These are phyloP conservation scores for Brachyptera putata DNA, from an alignment of 2,888 invertebrate species.

Conservation along the genomic window DNA sequence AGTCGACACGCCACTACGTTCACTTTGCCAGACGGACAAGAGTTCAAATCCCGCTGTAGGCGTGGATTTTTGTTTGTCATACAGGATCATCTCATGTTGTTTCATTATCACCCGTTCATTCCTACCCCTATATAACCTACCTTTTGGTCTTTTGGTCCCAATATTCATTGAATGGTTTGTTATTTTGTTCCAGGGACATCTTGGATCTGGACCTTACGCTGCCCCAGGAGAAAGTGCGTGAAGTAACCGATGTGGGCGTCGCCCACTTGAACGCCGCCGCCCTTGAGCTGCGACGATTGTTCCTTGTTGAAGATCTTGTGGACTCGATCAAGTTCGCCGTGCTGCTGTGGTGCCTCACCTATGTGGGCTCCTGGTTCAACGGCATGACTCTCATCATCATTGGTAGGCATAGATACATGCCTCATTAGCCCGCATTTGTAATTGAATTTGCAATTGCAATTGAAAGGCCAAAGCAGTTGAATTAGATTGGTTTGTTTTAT, in stretches of 20 bases:
- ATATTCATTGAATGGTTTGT: too few relatives aligned
- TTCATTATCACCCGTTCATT: too few relatives aligned
- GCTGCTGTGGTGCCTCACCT: slow-evolving; percentile 93
- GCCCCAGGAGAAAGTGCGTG: slow-evolving; percentile 87
- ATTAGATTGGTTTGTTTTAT: too few relatives aligned
- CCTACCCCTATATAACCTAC: too few relatives aligned
- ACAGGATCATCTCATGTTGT: too few relatives aligned
- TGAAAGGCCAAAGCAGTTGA: too few relatives aligned
- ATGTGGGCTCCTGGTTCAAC: slow-evolving; percentile 98
- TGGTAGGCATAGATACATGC: slow-evolving; percentile 59
- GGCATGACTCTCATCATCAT: slow-evolving; percentile 97
- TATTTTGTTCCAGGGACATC: slow-evolving; percentile 60
- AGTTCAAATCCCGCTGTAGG: too few relatives aligned
- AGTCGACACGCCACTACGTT: too few relatives aligned
- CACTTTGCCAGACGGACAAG: too few relatives aligned
- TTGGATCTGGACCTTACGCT: slow-evolving; percentile 84
- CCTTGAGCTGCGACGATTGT: slow-evolving; percentile 82
- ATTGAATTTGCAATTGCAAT: too few relatives aligned
- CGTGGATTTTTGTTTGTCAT: too few relatives aligned
- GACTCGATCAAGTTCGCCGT: slow-evolving; percentile 95
- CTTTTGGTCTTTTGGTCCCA: too few relatives aligned
- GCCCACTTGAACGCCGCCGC: slow-evolving; percentile 80
- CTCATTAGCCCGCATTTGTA: background rate
- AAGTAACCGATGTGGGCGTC: slow-evolving; percentile 79
- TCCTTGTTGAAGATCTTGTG: slow-evolving; percentile 94